Evolutionary conservation across 2,797 vertebrate genomes (phyloP).

Genomic region (Tamandua tetradactyla): DNA sequence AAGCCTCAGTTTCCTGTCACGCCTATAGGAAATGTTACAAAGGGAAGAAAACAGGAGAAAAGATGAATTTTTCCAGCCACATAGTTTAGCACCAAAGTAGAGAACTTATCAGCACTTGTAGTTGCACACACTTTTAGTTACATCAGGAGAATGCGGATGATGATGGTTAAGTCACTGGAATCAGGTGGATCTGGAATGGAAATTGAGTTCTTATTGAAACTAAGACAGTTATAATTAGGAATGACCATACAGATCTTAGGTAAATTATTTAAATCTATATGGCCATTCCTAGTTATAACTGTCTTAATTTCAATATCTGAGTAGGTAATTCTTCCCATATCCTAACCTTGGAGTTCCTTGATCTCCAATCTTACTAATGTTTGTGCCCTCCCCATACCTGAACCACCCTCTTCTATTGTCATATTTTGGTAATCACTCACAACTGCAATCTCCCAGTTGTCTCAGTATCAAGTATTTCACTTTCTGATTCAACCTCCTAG

Average conservation of each 20-base stretch:
- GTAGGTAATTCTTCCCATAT: background rate
- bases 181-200: background rate
- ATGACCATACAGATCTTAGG: background rate
- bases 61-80: background rate
- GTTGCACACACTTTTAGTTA: background rate
- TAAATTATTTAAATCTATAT: background rate
- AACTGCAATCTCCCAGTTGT: background rate
- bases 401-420: background rate
- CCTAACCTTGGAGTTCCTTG: background rate
- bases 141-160: background rate
- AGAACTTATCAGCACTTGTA: background rate
- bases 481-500: background rate
- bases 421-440: background rate
- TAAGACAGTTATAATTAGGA: background rate
- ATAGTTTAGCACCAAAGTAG: background rate
- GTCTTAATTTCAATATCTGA: background rate
- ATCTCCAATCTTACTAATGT: background rate
- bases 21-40: background rate
- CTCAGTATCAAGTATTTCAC: background rate
- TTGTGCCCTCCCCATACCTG: accelerated
- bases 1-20: background rate
- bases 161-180: too few relatives aligned
- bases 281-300: background rate
- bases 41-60: background rate
- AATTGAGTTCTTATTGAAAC: background rate